Percentiles rank a stretch among this genome's conserved stretches.
Evolutionary conservation across 2,888 invertebrate species (phyloP).

Genomic region (Apocheima hispidaria): DNA sequence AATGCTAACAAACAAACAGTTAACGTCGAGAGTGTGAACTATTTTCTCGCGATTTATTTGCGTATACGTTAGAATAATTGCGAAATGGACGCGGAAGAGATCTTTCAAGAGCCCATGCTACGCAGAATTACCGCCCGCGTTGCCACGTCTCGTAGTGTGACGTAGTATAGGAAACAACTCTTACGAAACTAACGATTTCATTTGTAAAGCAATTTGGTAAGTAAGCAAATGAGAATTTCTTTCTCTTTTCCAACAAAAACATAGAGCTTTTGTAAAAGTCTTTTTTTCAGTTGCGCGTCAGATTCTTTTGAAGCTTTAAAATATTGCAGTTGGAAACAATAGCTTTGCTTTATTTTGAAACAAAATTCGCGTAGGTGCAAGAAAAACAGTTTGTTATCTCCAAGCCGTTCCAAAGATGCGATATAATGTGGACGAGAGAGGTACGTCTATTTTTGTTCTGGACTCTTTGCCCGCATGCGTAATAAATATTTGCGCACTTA

Average conservation of each 20-base stretch:
- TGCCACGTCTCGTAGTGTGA: constrained; percentile 14
- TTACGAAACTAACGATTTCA: not conserved
- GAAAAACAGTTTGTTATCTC: constrained; percentile 69
- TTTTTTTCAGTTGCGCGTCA: not conserved
- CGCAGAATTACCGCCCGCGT: constrained; percentile 50
- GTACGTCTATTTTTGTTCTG: constrained; percentile 72
- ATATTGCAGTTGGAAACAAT: constrained; percentile 50
- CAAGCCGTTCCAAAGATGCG: constrained; percentile 64
- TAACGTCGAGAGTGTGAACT: constrained; percentile 31
- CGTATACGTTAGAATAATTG: constrained; percentile 56
- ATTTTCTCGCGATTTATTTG: constrained; percentile 57
- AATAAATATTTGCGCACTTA: constrained; percentile 72
- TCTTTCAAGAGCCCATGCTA: constrained; percentile 47
- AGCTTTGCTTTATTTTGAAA: constrained; percentile 51
- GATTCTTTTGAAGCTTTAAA: constrained; percentile 9
- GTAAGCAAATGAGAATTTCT: not conserved
- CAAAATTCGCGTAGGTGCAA: constrained; percentile 68
- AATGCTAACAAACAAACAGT: constrained; percentile 32
- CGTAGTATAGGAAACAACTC: not conserved
- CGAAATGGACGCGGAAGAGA: constrained; percentile 66
- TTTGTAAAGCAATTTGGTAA: not conserved
- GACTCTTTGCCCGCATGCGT: constrained; percentile 67
- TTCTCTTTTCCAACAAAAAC: not conserved
- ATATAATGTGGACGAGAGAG: constrained; percentile 70
- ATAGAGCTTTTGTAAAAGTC: no score